Conservation (phyloP, 2,888 invertebrate species). For the Acrobasis suavella region DNA sequence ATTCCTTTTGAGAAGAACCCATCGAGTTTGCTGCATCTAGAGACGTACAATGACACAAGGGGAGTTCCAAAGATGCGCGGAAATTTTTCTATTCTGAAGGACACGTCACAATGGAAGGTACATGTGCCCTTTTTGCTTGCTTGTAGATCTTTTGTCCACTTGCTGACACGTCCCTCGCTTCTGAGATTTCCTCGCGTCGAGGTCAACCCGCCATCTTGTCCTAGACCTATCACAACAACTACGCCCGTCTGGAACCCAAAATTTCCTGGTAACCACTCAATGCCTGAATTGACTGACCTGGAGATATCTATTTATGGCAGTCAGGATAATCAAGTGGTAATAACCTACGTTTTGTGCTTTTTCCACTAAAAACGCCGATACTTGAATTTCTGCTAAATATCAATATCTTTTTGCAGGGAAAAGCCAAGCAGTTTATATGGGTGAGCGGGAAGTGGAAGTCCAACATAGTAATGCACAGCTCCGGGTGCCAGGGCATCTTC, state of each 20-base stretch:
- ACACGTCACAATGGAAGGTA: conserved; percentile 15
- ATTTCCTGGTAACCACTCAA: no score
- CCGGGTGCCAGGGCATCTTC: conserved; percentile 17
- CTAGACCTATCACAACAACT: no score
- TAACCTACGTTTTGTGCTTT: no score
- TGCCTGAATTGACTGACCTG: no score
- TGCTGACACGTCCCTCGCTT: no score
- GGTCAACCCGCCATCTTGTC: no score
- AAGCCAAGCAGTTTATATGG: conserved; percentile 19
- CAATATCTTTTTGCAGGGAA: conserved; percentile 2
- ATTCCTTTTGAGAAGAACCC: neutral
- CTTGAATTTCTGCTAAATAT: neutral
- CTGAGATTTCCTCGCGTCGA: no score
- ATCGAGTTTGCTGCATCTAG: neutral
- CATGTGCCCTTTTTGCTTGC: neutral
- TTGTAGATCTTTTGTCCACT: no score
- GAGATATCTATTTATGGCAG: no score
- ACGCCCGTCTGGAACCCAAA: no score
- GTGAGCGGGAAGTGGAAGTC: conserved; percentile 22
- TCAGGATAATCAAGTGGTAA: no score
- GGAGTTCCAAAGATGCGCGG: neutral
- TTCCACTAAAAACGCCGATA: no score
- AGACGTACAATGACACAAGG: conserved; percentile 1
- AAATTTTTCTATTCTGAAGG: conserved; percentile 10
- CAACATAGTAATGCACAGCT: conserved; percentile 14